Conservation (phyloP, 2,113 vertebrate genomes). For the Stictonetta naevosa region DNA sequence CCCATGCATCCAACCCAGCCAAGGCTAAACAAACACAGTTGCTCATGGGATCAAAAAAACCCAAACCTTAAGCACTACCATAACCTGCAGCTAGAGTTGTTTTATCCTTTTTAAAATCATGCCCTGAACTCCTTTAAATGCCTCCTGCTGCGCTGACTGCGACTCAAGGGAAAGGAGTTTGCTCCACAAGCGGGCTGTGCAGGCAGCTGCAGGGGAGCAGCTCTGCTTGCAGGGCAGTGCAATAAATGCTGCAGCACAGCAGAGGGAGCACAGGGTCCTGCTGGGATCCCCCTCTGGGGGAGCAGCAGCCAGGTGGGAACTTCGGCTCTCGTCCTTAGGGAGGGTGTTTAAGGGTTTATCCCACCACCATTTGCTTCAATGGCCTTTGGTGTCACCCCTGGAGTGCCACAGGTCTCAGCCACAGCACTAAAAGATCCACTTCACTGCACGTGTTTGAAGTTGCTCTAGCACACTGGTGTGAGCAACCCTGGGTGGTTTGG, state of each 20-base stretch:
- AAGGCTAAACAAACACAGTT: neutral
- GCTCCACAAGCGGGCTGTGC: neutral
- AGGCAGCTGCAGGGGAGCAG: neutral
- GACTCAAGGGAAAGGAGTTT: fast-evolving
- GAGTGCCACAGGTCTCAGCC: neutral
- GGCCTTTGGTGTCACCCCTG: fast-evolving
- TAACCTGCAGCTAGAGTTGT: neutral
- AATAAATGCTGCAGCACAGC: constrained; percentile 4
- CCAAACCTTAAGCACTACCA: fast-evolving
- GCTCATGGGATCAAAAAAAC: neutral
- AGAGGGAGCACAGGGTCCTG: constrained; percentile 52
- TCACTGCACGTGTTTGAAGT: neutral
- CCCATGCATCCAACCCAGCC: neutral
- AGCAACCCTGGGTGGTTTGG: neutral
- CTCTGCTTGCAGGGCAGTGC: neutral
- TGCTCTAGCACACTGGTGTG: neutral
- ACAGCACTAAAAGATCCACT: neutral
- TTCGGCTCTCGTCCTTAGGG: fast-evolving
- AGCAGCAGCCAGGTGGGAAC: neutral
- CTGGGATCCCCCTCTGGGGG: neutral
- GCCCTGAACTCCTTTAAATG: neutral
- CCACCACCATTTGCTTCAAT: fast-evolving
- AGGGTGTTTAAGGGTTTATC: neutral
- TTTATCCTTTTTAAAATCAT: neutral
- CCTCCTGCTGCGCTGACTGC: neutral